These are phyloP conservation scores for fruit fly (Drosophila melanogaster) DNA, from an alignment of 1,140 invertebrate genomes.

Conservation along the genomic window DNA sequence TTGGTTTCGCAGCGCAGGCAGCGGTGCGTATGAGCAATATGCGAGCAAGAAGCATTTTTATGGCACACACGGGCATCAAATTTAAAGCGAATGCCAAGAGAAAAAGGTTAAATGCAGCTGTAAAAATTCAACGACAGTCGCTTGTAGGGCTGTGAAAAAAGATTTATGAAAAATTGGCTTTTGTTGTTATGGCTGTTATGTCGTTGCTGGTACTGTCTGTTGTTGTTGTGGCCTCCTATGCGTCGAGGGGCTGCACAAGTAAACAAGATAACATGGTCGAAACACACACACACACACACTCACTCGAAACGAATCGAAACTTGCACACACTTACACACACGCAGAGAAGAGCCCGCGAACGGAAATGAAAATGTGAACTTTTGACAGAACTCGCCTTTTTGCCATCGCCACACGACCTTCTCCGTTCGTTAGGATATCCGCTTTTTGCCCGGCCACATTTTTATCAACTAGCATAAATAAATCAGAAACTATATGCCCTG, in stretches of 20 bases:
- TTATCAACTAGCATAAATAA: conserved; percentile 60
- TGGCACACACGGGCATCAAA: conserved; percentile 68
- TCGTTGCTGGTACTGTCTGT: conserved; percentile 8
- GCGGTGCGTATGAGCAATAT: conserved; percentile 64
- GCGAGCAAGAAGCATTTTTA: conserved; percentile 63
- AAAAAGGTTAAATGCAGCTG: conserved; percentile 79
- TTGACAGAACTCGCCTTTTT: conserved; percentile 56
- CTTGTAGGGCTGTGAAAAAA: conserved; percentile 26
- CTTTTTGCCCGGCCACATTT: conserved; percentile 33
- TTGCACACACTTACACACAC: conserved; percentile 10
- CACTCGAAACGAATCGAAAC: conserved; percentile 8
- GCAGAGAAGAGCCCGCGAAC: conserved; percentile 31
- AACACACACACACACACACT: conserved; percentile 32
- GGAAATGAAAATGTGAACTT: conserved; percentile 76
- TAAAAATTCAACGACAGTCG: conserved; percentile 50
- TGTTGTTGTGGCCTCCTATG: conserved; percentile 12
- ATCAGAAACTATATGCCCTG: conserved; percentile 48
- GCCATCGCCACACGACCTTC: conserved; percentile 24
- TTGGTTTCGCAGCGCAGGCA: conserved; percentile 39
- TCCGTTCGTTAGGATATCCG: conserved; percentile 44
- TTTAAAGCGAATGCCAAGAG: conserved; percentile 67
- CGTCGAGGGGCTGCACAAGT: conserved; percentile 64
- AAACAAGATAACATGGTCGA: conserved; percentile 68
- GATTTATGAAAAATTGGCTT: conserved; percentile 81
- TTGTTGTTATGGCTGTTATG: conserved; percentile 55